Evolutionary conservation across 1,140 invertebrate genomes (phyloP).

Genomic region (Micrasema longulum): DNA sequence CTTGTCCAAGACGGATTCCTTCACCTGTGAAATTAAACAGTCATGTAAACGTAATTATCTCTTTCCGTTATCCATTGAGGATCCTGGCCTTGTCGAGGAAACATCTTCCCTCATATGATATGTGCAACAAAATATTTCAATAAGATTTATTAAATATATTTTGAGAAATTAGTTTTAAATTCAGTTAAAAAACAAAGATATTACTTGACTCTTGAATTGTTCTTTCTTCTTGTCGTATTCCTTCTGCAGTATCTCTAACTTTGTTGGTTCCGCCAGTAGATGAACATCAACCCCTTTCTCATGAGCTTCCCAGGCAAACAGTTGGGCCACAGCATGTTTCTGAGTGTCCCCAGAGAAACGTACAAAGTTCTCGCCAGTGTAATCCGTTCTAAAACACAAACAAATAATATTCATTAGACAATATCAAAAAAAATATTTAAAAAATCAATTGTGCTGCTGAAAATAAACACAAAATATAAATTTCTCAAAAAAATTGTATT

Average conservation of each 20-base stretch:
- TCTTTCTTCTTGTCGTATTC: conserved; percentile 93
- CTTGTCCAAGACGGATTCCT: conserved; percentile 82
- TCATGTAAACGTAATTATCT: neutral
- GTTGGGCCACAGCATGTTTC: conserved; percentile 89
- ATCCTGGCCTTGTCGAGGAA: too few relatives aligned
- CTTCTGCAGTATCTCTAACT: conserved; percentile 90
- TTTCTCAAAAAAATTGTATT: too few relatives aligned
- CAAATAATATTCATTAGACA: too few relatives aligned
- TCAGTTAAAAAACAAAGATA: too few relatives aligned
- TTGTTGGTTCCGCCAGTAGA: conserved; percentile 96
- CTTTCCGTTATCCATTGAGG: neutral
- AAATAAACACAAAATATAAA: too few relatives aligned
- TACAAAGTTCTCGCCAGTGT: conserved; percentile 96
- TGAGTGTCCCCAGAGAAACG: conserved; percentile 94
- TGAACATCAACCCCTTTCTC: conserved; percentile 96
- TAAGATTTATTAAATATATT: too few relatives aligned
- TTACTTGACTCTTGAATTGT: conserved; percentile 81
- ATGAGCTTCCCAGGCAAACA: conserved; percentile 99
- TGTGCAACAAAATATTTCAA: too few relatives aligned
- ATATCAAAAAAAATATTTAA: too few relatives aligned
- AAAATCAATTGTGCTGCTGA: too few relatives aligned
- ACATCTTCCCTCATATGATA: neutral
- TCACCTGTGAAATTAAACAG: conserved; percentile 63
- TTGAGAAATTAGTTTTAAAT: too few relatives aligned
- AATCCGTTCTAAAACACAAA: conserved; percentile 79